Evolutionary conservation across 1,140 invertebrate genomes (phyloP), one percentile per base, ranked within the genome.

Genomic region (Drosophila cardini): DNA sequence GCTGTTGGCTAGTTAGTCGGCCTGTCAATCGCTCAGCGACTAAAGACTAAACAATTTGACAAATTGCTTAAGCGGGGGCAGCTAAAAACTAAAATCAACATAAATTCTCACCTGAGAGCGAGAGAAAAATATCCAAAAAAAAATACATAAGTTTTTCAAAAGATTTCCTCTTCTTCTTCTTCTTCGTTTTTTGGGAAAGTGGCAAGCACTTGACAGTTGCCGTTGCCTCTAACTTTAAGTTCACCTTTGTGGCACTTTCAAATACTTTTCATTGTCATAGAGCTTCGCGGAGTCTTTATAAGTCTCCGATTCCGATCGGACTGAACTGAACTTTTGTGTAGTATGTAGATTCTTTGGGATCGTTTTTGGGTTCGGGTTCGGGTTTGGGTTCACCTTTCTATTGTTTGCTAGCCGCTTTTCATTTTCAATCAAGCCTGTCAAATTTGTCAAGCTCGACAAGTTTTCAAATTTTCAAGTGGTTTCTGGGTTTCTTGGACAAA

Each of bases 41-140:
- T 83, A 86, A 91, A 89, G 90, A 75, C 85, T 90, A 86, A 85
- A 91, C 89, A 86, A 84, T 75, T 91, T 91, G 84, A 91, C 89
- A 91, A 90, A 90, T 87, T 72, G 80, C 77, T 64, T 45, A 21
- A 55, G 40, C 52, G 48, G 52, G 45, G 34, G 57, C 60, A 72
- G 32, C 40, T 4, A 4, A 1, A n/a, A 38, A 45, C 32, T 36
- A 78, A 89, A 89, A 78, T 80, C 78, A 78, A 86, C 86, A 90
- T 90, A 90, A 90, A 90, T 90, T 90, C 87, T 90, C 86, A 90
- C 80, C 86, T 75, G 75, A 58, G 32, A 65, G 70, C 71, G 69
- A 68, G 62, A 79, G 76, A 76, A 52, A 69, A 60, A 18, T 21
- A 53, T n/a, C 30, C 8, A 55, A 11, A 65, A 32, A 65, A 16